Conservation (phyloP, 2,888 invertebrate species). For the Brachycybe producta region DNA sequence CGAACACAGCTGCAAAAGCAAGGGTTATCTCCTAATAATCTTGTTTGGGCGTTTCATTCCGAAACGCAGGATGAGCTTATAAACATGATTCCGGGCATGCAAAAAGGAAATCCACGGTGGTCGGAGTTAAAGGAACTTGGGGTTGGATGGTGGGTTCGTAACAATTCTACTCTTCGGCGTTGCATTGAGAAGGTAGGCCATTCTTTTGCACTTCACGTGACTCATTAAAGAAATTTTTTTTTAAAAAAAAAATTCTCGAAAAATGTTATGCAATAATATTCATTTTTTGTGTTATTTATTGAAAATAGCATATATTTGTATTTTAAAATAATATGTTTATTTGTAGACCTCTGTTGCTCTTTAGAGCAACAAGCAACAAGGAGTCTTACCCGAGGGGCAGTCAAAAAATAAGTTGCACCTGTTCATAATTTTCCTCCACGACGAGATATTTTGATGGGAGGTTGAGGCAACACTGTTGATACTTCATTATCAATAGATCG, state of each 20-base stretch:
- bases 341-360: no score
- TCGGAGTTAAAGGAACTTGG: slow-evolving; percentile 74
- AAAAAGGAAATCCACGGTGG: slow-evolving; percentile 55
- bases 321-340: neutral
- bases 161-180: slow-evolving; percentile 60
- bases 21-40: slow-evolving; percentile 52
- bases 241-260: neutral
- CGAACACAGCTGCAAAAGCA: slow-evolving; percentile 70
- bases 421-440: no score
- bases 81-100: slow-evolving; percentile 58
- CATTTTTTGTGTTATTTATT: neutral
- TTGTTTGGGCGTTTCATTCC: slow-evolving; percentile 99
- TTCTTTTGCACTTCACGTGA: neutral
- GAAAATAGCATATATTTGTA: neutral
- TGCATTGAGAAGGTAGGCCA: slow-evolving; percentile 70
- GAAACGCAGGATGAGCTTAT: slow-evolving; percentile 93
- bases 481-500: no score
- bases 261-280: neutral
- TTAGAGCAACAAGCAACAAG: no score
- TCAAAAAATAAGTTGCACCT: no score
- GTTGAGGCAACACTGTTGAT: no score
- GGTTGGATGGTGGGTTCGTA: slow-evolving; percentile 93
- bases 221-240: no score
- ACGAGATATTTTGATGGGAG: no score
- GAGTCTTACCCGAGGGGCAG: no score